Percentiles rank a stretch among this genome's conserved stretches.
Conservation (phyloP, 2,888 invertebrate genomes). For the Drosophila pseudotalamancana region DNA sequence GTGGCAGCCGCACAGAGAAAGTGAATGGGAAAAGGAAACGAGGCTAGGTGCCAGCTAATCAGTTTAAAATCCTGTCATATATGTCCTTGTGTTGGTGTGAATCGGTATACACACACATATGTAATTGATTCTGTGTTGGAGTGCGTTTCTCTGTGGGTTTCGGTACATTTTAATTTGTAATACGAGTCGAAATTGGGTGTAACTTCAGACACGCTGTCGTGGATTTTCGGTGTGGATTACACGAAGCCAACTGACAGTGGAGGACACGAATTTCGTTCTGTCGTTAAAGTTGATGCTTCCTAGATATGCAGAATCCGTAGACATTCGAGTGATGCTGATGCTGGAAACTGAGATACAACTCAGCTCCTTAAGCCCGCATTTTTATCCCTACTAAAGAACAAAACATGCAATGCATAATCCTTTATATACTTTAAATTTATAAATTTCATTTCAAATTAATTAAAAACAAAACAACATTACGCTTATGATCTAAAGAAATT, state of each 20-base stretch:
- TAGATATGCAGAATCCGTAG: conserved; percentile 32
- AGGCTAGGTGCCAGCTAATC: conserved; percentile 59
- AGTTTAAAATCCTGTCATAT: conserved; percentile 61
- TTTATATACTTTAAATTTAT: too few relatives aligned
- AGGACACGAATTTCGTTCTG: conserved; percentile 18
- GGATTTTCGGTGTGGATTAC: conserved; percentile 72
- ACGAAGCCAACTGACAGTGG: conserved; percentile 39
- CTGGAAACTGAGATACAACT: neutral
- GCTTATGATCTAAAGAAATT: too few relatives aligned
- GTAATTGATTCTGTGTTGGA: neutral
- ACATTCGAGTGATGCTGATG: conserved; percentile 54
- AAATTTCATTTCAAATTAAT: too few relatives aligned
- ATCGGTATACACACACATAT: neutral
- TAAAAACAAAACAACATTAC: too few relatives aligned
- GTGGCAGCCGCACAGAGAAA: conserved; percentile 47
- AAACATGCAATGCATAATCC: too few relatives aligned
- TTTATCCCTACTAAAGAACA: neutral
- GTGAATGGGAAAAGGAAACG: conserved; percentile 23
- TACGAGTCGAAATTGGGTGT: conserved; percentile 79
- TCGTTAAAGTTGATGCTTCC: conserved; percentile 9
- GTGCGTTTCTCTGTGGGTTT: conserved; percentile 42
- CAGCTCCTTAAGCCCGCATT: too few relatives aligned
- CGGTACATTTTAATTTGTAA: conserved; percentile 81
- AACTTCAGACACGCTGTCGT: conserved; percentile 73
- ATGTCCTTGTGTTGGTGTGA: conserved; percentile 7